phyloP scores from a whole-genome alignment of 2,888 invertebrate species.

The Eilema caniola region DNA sequence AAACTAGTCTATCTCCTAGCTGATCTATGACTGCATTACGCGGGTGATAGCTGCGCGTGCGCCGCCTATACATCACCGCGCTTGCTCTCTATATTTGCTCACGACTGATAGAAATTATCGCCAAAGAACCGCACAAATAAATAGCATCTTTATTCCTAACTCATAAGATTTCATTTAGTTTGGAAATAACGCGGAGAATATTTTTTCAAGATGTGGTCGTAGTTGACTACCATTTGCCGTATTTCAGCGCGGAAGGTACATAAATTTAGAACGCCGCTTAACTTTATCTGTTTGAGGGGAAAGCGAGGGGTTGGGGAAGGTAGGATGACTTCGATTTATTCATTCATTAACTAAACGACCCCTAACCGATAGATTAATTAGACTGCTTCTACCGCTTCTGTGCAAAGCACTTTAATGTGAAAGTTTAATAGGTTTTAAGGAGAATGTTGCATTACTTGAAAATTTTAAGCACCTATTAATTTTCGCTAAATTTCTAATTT shows the following conservation, averaged over 20 bases:
- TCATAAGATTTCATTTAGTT: constrained; percentile 44
- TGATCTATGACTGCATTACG: constrained; percentile 68
- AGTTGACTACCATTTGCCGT: constrained; percentile 68
- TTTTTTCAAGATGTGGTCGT: constrained; percentile 56
- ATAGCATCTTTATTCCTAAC: constrained; percentile 42
- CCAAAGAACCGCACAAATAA: constrained; percentile 33
- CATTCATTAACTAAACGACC: constrained; percentile 81
- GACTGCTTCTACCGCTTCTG: constrained; percentile 64
- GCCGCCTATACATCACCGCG: constrained; percentile 79
- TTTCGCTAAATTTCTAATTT: too few species aligned
- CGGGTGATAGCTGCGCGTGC: constrained; percentile 54
- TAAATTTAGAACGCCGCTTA: constrained; percentile 78
- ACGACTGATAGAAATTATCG: constrained; percentile 74
- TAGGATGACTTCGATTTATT: constrained; percentile 75
- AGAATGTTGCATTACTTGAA: constrained; percentile 31
- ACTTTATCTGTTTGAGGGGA: constrained; percentile 74
- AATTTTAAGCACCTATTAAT: not conserved
- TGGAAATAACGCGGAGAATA: constrained; percentile 21
- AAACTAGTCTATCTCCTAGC: constrained; percentile 40
- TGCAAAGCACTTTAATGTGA: constrained; percentile 43
- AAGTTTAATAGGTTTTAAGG: constrained; percentile 44
- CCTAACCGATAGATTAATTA: constrained; percentile 74
- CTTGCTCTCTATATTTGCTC: constrained; percentile 76
- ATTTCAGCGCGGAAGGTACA: constrained; percentile 69
- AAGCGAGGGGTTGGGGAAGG: constrained; percentile 55